A percentile compares a stretch with the other conserved stretches of the same genome.
phyloP scores from a whole-genome alignment of 2,797 vertebrate genomes.

The Pangasius krempfi region DNA sequence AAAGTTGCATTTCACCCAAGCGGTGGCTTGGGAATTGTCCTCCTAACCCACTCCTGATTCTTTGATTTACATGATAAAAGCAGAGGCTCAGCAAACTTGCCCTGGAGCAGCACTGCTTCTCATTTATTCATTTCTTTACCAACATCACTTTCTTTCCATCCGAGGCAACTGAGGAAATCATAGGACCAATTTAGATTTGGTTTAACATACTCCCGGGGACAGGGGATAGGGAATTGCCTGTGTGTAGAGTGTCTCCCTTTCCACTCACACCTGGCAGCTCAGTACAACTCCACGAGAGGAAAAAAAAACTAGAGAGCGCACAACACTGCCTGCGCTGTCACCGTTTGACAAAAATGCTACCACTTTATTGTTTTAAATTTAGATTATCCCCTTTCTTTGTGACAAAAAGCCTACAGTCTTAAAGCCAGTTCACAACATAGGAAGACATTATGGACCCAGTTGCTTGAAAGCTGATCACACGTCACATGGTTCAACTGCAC shows the following conservation, averaged over 20 bases:
- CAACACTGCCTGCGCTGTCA: constrained; percentile 36
- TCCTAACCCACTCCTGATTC: constrained; percentile 70
- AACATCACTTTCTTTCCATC: constrained; percentile 70
- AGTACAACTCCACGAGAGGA: constrained; percentile 21
- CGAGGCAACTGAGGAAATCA: constrained; percentile 69
- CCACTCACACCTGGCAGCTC: constrained; percentile 39
- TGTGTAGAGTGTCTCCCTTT: constrained; percentile 55
- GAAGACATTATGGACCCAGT: constrained; percentile 22
- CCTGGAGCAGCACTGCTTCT: constrained; percentile 56
- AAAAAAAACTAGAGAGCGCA: constrained; percentile 24
- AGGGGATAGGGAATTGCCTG: constrained; percentile 70
- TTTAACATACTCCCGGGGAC: constrained; percentile 63
- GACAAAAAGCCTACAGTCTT: background rate
- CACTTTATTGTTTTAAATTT: constrained; percentile 37
- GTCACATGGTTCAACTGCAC: constrained; percentile 67
- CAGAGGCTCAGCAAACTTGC: constrained; percentile 70
- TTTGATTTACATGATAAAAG: constrained; percentile 96
- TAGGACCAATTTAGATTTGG: constrained; percentile 72
- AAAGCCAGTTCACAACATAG: constrained; percentile 28
- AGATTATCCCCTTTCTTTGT: constrained; percentile 6
- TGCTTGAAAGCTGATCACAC: constrained; percentile 36
- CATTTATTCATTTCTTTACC: constrained; percentile 75
- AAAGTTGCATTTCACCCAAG: constrained; percentile 88
- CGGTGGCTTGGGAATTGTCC: constrained; percentile 85
- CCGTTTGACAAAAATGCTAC: constrained; percentile 32